These are phyloP conservation scores for Brachypodius melanocephalos DNA, from an alignment of 2,113 vertebrate genomes.

Conservation along the genomic window DNA sequence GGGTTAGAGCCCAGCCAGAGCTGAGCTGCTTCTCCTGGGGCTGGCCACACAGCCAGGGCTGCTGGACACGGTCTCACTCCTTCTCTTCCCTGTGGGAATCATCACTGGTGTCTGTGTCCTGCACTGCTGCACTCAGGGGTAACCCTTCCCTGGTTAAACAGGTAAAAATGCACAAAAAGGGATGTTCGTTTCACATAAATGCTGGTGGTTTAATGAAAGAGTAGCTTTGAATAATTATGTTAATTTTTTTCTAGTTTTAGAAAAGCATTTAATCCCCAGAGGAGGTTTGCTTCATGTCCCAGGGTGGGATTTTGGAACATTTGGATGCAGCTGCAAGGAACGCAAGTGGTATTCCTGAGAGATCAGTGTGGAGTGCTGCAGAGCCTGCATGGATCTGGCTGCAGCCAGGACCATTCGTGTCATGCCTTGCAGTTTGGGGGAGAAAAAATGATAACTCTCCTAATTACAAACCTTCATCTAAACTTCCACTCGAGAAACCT, in stretches of 20 bases:
- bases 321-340: background rate
- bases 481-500: background rate
- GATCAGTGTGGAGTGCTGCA: background rate
- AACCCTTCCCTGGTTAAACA: background rate
- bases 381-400: background rate
- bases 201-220: background rate
- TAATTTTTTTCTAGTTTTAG: background rate
- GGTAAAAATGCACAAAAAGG: background rate
- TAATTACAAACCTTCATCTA: background rate
- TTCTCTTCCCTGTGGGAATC: background rate
- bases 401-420: accelerated
- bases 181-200: background rate
- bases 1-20: background rate
- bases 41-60: background rate
- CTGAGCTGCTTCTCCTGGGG: background rate
- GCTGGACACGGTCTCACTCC: background rate
- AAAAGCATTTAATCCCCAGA: background rate
- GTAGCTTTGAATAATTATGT: background rate
- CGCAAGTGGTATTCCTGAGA: background rate
- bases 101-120: background rate
- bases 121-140: background rate
- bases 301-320: background rate
- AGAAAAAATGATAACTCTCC: background rate
- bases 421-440: background rate
- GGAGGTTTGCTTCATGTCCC: background rate